Evolutionary conservation across 1,140 invertebrate species (phyloP).

Genomic region (Wasmannia auropunctata): DNA sequence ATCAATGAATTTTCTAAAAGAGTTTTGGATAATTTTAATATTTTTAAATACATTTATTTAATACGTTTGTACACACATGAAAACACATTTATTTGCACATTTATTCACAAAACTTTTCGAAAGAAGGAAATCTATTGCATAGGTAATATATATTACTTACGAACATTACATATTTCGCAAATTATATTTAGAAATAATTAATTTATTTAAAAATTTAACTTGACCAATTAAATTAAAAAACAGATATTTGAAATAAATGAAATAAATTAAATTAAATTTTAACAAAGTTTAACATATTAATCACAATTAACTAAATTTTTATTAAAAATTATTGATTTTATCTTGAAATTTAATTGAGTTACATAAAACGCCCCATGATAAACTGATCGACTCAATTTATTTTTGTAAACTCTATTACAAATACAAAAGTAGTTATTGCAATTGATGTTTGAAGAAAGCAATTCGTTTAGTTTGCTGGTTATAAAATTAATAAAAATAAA

Average conservation of each 20-base stretch:
- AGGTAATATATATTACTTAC: neutral
- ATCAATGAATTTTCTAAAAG: neutral
- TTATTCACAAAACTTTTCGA: neutral
- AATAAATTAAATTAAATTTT: neutral
- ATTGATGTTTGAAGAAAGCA: slow-evolving; percentile 1
- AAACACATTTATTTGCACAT: too few relatives aligned
- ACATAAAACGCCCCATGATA: neutral
- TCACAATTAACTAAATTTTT: neutral
- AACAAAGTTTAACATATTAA: neutral
- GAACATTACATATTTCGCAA: neutral
- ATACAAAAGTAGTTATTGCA: neutral
- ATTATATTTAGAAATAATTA: neutral
- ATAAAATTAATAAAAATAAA: slow-evolving; percentile 11
- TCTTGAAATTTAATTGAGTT: neutral
- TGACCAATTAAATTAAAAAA: neutral
- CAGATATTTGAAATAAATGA: neutral
- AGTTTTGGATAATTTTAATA: neutral
- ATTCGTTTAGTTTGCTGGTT: neutral
- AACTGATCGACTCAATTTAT: slow-evolving; percentile 5
- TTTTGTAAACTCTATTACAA: slow-evolving; percentile 15
- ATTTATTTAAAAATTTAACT: neutral
- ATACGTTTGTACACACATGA: too few relatives aligned
- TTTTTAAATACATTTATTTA: neutral
- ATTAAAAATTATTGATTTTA: neutral
- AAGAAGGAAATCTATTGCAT: neutral